These are phyloP conservation scores for Tenodera sinensis DNA, from an alignment of 2,888 invertebrate genomes.

Conservation along the genomic window DNA sequence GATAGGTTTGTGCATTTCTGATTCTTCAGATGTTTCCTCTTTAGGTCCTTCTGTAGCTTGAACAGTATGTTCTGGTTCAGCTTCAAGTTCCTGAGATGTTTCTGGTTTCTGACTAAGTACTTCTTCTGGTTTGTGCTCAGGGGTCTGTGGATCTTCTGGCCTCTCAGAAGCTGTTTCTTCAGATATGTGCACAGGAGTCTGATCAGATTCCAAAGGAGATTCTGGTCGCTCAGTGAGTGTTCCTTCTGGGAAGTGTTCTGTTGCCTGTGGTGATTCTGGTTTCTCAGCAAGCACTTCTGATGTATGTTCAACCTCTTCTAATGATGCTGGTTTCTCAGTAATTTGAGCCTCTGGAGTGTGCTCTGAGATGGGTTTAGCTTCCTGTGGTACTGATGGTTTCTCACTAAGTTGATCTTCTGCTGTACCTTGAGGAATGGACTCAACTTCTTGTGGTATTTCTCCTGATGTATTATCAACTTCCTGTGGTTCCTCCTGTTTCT, in stretches of 20 bases:
- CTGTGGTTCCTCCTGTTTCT: neutral
- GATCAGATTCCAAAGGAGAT: conserved; percentile 21
- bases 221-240: neutral
- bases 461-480: neutral
- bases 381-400: neutral
- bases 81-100: conserved; percentile 7
- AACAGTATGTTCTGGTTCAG: neutral
- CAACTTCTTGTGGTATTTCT: conserved; percentile 22
- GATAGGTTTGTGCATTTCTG: neutral
- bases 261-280: neutral
- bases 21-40: neutral
- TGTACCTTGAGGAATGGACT: no score
- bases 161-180: conserved; percentile 20
- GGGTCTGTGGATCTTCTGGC: neutral
- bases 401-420: no score
- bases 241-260: neutral
- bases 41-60: neutral
- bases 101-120: neutral
- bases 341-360: neutral
- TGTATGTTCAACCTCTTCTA: neutral
- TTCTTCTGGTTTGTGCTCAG: neutral
- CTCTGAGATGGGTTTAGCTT: neutral
- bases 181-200: conserved; percentile 17
- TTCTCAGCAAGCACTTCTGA: neutral
- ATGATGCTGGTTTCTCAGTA: neutral